These are phyloP conservation scores for Crotalus helleri DNA, from an alignment of 2,113 vertebrate species.

Conservation along the genomic window DNA sequence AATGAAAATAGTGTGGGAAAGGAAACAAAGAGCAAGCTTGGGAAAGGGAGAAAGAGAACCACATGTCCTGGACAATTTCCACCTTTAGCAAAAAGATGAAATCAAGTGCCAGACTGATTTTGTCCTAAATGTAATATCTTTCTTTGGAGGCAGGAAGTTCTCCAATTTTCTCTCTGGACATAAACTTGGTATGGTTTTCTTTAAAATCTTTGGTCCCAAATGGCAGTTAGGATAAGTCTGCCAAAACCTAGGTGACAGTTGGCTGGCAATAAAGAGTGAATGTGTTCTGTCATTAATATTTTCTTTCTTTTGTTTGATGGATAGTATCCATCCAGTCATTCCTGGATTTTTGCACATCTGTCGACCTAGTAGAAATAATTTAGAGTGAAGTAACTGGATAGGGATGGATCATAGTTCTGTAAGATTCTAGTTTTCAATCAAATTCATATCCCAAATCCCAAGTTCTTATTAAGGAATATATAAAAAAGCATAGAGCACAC, in stretches of 20 bases:
- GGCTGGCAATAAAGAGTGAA: not conserved
- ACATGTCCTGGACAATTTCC: not conserved
- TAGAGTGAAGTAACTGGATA: not conserved
- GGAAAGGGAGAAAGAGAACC: not conserved
- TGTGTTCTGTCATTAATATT: not conserved
- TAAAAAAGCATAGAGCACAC: not conserved
- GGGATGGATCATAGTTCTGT: not conserved
- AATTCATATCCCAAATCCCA: not conserved
- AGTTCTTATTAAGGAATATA: not conserved
- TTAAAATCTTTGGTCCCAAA: not conserved
- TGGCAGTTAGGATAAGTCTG: not conserved
- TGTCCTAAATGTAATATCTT: not conserved
- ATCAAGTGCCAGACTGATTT: not conserved
- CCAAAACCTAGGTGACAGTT: not conserved
- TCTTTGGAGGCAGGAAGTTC: not conserved
- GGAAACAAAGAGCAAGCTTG: not conserved
- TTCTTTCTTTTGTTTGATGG: not conserved
- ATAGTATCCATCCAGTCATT: not conserved
- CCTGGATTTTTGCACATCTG: not conserved
- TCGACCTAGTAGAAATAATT: not conserved
- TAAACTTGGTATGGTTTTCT: not conserved
- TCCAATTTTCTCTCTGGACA: not conserved
- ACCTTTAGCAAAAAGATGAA: not conserved
- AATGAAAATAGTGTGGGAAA: not conserved
- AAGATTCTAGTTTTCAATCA: not conserved